Percentiles rank a stretch among this genome's conserved stretches.
Evolutionary conservation across 1,140 invertebrate genomes (phyloP).

Genomic region (Drosophila kikkawai): DNA sequence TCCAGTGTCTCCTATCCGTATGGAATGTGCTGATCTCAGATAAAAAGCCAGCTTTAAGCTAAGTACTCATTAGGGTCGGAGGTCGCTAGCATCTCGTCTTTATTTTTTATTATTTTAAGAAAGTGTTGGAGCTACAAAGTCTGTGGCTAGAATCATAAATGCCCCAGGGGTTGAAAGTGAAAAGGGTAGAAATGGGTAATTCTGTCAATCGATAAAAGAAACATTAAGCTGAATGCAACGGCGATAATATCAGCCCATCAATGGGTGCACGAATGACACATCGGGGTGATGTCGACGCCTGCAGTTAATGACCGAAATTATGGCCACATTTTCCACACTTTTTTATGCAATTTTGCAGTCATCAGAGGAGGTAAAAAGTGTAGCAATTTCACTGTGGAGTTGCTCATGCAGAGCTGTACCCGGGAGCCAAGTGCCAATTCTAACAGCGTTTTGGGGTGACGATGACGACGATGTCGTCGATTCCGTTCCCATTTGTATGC

Average conservation of each 20-base stretch:
- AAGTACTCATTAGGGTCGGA: slow-evolving; percentile 19
- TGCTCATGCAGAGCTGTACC: slow-evolving; percentile 7
- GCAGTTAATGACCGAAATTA: slow-evolving; percentile 33
- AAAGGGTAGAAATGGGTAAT: slow-evolving; percentile 1
- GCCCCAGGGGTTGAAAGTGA: not conserved
- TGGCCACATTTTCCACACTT: slow-evolving; percentile 19
- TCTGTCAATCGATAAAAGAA: slow-evolving; percentile 27
- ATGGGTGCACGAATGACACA: slow-evolving; percentile 26
- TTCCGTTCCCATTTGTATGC: slow-evolving; percentile 63
- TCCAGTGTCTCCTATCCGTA: not conserved
- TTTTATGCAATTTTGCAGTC: slow-evolving; percentile 18
- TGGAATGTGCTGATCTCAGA: slow-evolving; percentile 29
- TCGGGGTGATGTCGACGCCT: not conserved
- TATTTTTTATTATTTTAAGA: slow-evolving; percentile 5
- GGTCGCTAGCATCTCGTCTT: slow-evolving; percentile 18
- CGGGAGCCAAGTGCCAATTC: slow-evolving; percentile 31
- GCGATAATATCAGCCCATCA: slow-evolving; percentile 26
- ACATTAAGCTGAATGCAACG: slow-evolving; percentile 28
- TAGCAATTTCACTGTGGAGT: slow-evolving; percentile 21
- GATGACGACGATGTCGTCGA: slow-evolving; percentile 21
- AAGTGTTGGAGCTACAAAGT: not conserved
- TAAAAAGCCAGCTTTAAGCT: slow-evolving; percentile 10
- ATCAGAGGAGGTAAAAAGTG: slow-evolving; percentile 17
- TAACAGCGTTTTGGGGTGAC: slow-evolving; percentile 53
- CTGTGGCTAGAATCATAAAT: not conserved